A percentile compares a stretch with the other conserved stretches of the same genome.
Evolutionary conservation across 2,113 vertebrate genomes (phyloP).

Genomic region (Clupea harengus): DNA sequence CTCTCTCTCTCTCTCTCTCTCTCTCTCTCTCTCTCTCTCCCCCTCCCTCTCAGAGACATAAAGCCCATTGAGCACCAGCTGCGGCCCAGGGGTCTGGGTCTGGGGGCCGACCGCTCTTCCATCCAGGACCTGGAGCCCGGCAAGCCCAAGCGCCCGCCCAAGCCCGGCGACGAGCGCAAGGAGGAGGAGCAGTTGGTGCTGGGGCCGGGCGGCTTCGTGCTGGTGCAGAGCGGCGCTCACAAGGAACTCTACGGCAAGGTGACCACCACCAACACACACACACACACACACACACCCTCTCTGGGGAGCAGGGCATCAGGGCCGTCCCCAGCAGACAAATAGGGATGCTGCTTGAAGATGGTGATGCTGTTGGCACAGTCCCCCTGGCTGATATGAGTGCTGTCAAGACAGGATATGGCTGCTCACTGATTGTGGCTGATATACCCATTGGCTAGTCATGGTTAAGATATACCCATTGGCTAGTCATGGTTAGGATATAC

Average conservation of each 20-base stretch:
- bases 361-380: not conserved
- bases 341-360: not conserved
- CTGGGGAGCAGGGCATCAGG: not conserved
- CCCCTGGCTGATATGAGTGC: not conserved
- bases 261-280: not conserved
- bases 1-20: not conserved
- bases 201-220: slow-evolving; percentile 73
- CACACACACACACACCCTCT: not conserved
- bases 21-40: not conserved
- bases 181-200: slow-evolving; percentile 74
- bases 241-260: slow-evolving; percentile 86
- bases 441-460: not conserved
- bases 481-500: too few species aligned
- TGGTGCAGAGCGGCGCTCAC: slow-evolving; percentile 77
- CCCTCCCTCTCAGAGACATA: slow-evolving; percentile 69
- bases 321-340: not conserved
- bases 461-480: too few species aligned
- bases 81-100: slow-evolving; percentile 84
- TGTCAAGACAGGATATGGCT: not conserved
- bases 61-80: slow-evolving; percentile 78
- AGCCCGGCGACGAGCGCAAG: slow-evolving; percentile 74
- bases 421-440: not conserved
- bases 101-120: slow-evolving; percentile 80
- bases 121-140: slow-evolving; percentile 70
- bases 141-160: slow-evolving; percentile 55